Evolutionary conservation across 1,140 invertebrate species (phyloP), one percentile per base, ranked within the genome.

Genomic region (Brachystomella parvula): DNA sequence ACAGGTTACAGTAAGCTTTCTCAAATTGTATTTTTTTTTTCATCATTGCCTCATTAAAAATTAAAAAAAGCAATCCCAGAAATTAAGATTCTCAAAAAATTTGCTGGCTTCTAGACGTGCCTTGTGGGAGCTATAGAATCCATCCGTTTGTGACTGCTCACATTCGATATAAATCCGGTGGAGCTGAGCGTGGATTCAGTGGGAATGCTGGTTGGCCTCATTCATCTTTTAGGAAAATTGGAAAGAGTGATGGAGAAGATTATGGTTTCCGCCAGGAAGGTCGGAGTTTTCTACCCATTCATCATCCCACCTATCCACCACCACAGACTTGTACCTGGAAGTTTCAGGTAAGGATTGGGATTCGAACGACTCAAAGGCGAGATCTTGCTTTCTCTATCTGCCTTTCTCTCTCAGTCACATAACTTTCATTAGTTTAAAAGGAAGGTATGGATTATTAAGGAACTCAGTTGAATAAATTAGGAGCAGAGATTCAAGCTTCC

Each of bases 81-180:
- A 29, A 3, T 60, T 30, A n/a, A 57, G 47, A 26, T 57, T 63
- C 17, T 63, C 6, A 44, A 12, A 3, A 21, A 26, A n/a, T 12
- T 63, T 57, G 61, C 63, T 1, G n/a, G 49, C 3, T 26, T 39
- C 28, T 21, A 73, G 71, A 70, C 65, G 68, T 73, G 3, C 71
- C 71, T 44, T 73, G 71, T 65, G 71, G 71, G 1, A 56, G 59
- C 2, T 73, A 73, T 44, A 62, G 35, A 67, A 68, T 73, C 35
- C 68, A 70, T 61, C 71, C 71, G 17, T 68, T 68, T 32, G 71
- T 73, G 1, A 49, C 61, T 17, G 71, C 71, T 3, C 29, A 65
- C 32, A 15, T 71, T 0, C 65, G 66, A 6, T 67, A 67, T 35
- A 35, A 28, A 28, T 64, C 62, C 53, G 15, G 26, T 29, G 62